A percentile compares a stretch with the other conserved stretches of the same genome.
phyloP scores from a whole-genome alignment of 92 coral and sea anemone genomes.

The Chrysogorgia sp. region DNA sequence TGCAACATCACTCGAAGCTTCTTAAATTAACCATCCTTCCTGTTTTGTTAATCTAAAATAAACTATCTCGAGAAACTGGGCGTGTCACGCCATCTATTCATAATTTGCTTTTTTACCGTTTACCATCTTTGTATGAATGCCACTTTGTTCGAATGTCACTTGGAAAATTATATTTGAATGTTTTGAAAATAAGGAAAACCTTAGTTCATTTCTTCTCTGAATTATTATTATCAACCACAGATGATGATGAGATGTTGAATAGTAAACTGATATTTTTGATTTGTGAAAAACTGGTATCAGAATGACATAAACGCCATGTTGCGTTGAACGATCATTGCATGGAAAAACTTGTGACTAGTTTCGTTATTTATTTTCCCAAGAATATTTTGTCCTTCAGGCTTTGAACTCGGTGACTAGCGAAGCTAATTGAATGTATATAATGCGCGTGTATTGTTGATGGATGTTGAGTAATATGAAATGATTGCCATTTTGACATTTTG shows the following conservation, averaged over 20 bases:
- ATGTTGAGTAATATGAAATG: conserved; percentile 12
- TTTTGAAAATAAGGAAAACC: too few relatives aligned
- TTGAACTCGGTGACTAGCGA: too few relatives aligned
- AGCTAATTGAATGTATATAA: conserved; percentile 16
- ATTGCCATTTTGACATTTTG: conserved; percentile 27
- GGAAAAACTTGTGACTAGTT: not conserved
- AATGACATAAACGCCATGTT: too few relatives aligned
- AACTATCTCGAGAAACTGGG: conserved; percentile 6
- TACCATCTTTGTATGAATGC: too few relatives aligned
- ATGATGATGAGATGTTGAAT: too few relatives aligned
- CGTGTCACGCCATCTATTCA: not conserved
- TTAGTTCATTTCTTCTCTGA: too few relatives aligned
- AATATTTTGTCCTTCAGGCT: not conserved
- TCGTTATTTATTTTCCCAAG: too few relatives aligned
- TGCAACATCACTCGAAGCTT: not conserved
- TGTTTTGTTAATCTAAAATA: conserved; percentile 31
- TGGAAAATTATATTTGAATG: too few relatives aligned
- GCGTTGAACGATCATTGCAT: not conserved
- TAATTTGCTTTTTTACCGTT: not conserved
- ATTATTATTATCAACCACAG: too few relatives aligned
- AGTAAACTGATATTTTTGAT: too few relatives aligned
- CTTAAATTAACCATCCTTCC: conserved; percentile 26
- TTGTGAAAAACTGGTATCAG: too few relatives aligned
- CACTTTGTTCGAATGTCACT: too few relatives aligned
- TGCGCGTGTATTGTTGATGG: conserved; percentile 10